Evolutionary conservation across 2,888 invertebrate species (phyloP).

Genomic region (Melanotus villosus): DNA sequence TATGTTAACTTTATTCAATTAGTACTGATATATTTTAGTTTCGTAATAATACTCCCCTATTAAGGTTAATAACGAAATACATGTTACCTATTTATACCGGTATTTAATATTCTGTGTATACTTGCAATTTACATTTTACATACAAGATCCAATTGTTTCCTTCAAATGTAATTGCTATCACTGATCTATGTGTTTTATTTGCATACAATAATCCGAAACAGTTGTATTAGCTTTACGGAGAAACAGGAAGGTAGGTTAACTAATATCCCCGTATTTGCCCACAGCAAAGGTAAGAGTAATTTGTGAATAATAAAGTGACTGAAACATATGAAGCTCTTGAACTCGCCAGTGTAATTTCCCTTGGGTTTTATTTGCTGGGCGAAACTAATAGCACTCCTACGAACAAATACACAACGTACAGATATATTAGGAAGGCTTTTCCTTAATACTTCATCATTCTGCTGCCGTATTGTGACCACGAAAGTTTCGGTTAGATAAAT

Average conservation of each 20-base stretch:
- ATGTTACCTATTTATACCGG: no score
- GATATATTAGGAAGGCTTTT: conserved; percentile 25
- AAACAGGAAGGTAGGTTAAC: not conserved
- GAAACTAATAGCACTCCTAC: conserved; percentile 29
- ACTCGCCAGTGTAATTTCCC: conserved; percentile 37
- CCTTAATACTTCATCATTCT: conserved; percentile 2
- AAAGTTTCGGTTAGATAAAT: not conserved
- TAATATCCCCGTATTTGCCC: conserved; percentile 19
- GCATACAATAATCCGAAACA: not conserved
- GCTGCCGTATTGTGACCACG: not conserved
- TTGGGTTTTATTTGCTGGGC: conserved; percentile 35
- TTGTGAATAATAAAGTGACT: conserved; percentile 39
- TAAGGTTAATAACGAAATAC: no score
- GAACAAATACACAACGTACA: conserved; percentile 27
- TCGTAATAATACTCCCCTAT: no score
- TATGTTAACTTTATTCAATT: no score
- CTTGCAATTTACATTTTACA: no score
- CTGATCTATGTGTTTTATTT: no score
- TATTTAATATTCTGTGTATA: no score
- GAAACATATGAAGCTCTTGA: conserved; percentile 38
- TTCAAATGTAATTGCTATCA: no score
- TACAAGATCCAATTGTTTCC: no score
- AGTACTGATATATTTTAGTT: no score
- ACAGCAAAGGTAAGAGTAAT: conserved; percentile 31
- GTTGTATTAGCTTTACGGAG: not conserved